Evolutionary conservation across 2,113 vertebrate genomes (phyloP), one percentile per base, ranked within the genome.

Genomic region (Menura novaehollandiae): DNA sequence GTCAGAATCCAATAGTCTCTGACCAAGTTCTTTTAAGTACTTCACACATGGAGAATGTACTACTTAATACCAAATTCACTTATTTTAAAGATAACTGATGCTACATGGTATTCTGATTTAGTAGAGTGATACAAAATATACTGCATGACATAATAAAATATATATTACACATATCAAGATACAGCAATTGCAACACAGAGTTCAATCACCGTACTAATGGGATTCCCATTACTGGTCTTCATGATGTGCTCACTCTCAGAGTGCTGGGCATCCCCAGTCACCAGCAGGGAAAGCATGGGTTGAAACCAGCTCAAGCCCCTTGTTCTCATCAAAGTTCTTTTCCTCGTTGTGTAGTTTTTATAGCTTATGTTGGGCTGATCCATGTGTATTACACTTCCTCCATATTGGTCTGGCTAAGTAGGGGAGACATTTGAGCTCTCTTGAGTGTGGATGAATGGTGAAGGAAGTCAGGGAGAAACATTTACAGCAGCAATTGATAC

Each of bases 1-100:
- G 35, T 60, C 33, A 69, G 27, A 62, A 22, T 84, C 23, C 37
- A 80, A 24, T 22, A 32, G 23, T 44, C 12, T 62, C 32, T 73
- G 24, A 63, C 4, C 14, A 63, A 19, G 9, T 71, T 28, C 37
- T 71, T 68, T 41, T 32, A 53, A 21, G 17, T 37, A 18, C 4
- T 74, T 77, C 44, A 47, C 1, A 0, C 0, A 2, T 22, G 11
- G 20, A 72, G 1, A 7, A 11, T n/a, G 5, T 67, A 39, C 37
- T 71, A 49, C 7, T 75, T 79, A 39, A 58, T 17, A 72, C 20
- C 3, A 43, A 62, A 47, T 53, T 43, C 15, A 35, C 3, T 58
- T 62, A 33, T 84, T 84, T 76, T 53, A 33, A 43, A 62, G 18
- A 39, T 13, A n/a, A 2, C 13, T 53, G 13, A 27, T 52, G 13